Conservation (phyloP, 2,797 vertebrate genomes). For the Sparus aurata region DNA sequence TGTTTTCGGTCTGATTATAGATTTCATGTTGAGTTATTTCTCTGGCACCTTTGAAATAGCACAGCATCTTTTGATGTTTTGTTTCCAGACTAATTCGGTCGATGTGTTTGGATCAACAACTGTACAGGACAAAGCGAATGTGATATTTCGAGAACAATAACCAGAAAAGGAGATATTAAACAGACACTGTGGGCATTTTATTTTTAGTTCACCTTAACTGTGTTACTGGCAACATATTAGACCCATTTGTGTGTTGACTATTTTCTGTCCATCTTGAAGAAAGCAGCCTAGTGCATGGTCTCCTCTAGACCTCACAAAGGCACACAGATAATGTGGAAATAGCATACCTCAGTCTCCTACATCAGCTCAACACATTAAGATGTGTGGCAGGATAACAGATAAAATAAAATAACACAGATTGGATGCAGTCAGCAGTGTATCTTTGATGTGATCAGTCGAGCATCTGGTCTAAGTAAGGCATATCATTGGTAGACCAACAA, state of each 20-base stretch:
- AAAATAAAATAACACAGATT: slow-evolving; percentile 43
- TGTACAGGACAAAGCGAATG: background rate
- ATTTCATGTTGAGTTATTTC: background rate
- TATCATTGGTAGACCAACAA: slow-evolving; percentile 30
- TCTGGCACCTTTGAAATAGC: background rate
- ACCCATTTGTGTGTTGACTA: background rate
- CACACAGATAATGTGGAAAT: slow-evolving; percentile 16
- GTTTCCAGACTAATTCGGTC: background rate
- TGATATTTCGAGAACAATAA: background rate
- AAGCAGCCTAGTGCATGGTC: background rate
- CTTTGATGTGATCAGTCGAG: slow-evolving; percentile 65
- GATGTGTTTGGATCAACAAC: slow-evolving; percentile 6
- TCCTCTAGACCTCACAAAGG: slow-evolving; percentile 8
- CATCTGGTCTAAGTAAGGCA: slow-evolving; percentile 52
- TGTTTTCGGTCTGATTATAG: background rate
- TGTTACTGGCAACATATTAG: background rate
- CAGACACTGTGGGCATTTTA: background rate
- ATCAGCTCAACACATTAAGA: slow-evolving; percentile 46
- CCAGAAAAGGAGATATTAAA: no score
- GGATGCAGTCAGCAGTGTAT: slow-evolving; percentile 37
- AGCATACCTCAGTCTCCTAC: slow-evolving; percentile 1
- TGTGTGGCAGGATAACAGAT: slow-evolving; percentile 43
- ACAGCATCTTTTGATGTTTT: slow-evolving; percentile 2
- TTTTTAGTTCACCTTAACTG: background rate
- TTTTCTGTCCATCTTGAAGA: background rate